These are phyloP conservation scores for Phytoseiulus persimilis DNA, from an alignment of 2,888 invertebrate genomes.

Conservation along the genomic window DNA sequence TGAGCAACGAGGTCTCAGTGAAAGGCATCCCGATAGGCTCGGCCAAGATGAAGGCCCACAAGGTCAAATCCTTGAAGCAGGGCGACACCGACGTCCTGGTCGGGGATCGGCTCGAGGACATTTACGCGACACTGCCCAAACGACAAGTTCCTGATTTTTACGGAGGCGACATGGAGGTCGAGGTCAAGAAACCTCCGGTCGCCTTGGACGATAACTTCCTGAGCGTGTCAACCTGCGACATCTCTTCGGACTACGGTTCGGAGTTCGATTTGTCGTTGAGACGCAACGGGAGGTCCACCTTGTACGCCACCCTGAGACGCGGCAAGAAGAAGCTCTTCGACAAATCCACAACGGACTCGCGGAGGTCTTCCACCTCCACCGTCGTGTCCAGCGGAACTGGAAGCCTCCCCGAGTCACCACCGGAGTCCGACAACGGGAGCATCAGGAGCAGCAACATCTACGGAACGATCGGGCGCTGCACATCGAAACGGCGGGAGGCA, in stretches of 20 bases:
- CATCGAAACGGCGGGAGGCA: slow-evolving; percentile 12
- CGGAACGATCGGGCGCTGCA: slow-evolving; percentile 23
- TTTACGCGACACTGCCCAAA: not conserved
- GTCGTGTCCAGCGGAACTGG: slow-evolving; percentile 24
- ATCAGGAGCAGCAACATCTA: slow-evolving; percentile 21
- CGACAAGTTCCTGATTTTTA: slow-evolving; percentile 44
- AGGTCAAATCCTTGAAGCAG: slow-evolving; percentile 17
- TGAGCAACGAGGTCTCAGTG: slow-evolving; percentile 16
- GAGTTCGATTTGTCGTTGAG: slow-evolving; percentile 33
- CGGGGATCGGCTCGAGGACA: slow-evolving; percentile 27
- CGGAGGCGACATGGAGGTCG: slow-evolving; percentile 42
- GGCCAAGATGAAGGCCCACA: slow-evolving; percentile 36
- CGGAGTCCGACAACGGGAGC: slow-evolving; percentile 30
- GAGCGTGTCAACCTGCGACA: slow-evolving; percentile 11
- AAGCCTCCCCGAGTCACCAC: slow-evolving; percentile 31
- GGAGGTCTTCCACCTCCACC: slow-evolving; percentile 19
- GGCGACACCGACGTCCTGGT: slow-evolving; percentile 23
- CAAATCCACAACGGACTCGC: slow-evolving; percentile 8
- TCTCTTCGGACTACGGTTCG: slow-evolving; percentile 25
- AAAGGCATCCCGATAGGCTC: slow-evolving; percentile 27
- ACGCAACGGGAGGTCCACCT: slow-evolving; percentile 31
- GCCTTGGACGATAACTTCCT: slow-evolving; percentile 34
- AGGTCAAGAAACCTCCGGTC: slow-evolving; percentile 12
- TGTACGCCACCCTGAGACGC: slow-evolving; percentile 24
- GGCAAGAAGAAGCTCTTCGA: slow-evolving; percentile 28